These are phyloP conservation scores for Mionectes macconnelli DNA, from an alignment of 2,113 vertebrate species.

Conservation along the genomic window DNA sequence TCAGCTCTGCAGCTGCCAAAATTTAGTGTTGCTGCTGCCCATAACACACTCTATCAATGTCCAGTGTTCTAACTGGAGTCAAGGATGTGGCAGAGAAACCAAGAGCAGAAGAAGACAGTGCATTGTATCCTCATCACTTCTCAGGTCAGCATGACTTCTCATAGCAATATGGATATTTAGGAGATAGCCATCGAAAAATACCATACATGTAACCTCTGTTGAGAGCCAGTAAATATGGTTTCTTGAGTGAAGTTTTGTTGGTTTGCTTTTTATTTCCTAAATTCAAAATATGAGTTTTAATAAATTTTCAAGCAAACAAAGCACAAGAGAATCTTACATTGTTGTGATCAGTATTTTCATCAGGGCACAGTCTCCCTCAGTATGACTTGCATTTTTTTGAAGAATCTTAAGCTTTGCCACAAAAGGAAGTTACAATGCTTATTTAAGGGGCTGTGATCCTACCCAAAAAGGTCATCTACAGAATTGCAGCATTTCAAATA, in stretches of 20 bases:
- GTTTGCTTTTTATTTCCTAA: no score
- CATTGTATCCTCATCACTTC: not conserved
- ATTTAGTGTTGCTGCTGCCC: not conserved
- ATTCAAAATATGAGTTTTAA: not conserved
- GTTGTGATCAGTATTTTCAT: not conserved
- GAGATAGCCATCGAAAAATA: not conserved
- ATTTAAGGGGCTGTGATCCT: not conserved
- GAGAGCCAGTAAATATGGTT: not conserved
- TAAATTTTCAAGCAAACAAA: not conserved
- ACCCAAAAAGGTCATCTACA: not conserved
- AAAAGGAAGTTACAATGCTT: not conserved
- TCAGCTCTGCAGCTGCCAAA: not conserved
- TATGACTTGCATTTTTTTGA: not conserved
- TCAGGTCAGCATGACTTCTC: not conserved
- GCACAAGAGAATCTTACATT: not conserved
- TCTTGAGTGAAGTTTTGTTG: not conserved
- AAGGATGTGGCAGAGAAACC: not conserved
- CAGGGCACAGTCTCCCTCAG: not conserved
- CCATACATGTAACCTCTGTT: fast-evolving
- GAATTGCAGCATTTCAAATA: not conserved
- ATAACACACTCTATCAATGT: not conserved
- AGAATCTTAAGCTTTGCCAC: not conserved
- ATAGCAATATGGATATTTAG: not conserved
- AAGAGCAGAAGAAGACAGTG: not conserved
- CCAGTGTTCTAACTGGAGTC: not conserved